Evolutionary conservation across 2,113 vertebrate species (phyloP).

Genomic region (Falcunculus frontatus): DNA sequence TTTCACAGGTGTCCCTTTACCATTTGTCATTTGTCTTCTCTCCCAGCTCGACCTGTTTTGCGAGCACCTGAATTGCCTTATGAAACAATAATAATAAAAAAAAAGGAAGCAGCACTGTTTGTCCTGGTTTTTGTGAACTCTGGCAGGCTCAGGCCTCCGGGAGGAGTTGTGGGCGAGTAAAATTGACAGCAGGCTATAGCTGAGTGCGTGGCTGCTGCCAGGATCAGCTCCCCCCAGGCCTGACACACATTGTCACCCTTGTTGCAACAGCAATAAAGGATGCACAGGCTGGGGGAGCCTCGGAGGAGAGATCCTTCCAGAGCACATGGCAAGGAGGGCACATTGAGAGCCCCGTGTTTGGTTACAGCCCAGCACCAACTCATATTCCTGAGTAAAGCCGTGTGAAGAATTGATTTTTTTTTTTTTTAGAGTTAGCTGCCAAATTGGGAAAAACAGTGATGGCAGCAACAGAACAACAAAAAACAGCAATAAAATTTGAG

Average conservation of each 20-base stretch:
- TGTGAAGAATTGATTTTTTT: background rate
- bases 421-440: background rate
- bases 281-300: fast-evolving
- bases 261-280: background rate
- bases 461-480: background rate
- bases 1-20: background rate
- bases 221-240: slow-evolving; percentile 1
- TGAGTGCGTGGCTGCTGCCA: background rate
- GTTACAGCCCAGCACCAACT: background rate
- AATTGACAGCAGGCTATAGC: background rate
- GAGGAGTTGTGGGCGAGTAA: background rate
- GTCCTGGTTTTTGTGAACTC: background rate
- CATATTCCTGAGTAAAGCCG: background rate
- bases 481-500: background rate
- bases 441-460: background rate
- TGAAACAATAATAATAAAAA: background rate
- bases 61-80: background rate
- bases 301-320: background rate
- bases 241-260: background rate
- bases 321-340: background rate
- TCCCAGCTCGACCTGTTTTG: background rate
- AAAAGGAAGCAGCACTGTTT: background rate
- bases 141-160: background rate
- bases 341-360: fast-evolving
- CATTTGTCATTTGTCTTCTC: background rate